Evolutionary conservation across 2,888 invertebrate genomes (phyloP).

Genomic region (Pammene aurita): DNA sequence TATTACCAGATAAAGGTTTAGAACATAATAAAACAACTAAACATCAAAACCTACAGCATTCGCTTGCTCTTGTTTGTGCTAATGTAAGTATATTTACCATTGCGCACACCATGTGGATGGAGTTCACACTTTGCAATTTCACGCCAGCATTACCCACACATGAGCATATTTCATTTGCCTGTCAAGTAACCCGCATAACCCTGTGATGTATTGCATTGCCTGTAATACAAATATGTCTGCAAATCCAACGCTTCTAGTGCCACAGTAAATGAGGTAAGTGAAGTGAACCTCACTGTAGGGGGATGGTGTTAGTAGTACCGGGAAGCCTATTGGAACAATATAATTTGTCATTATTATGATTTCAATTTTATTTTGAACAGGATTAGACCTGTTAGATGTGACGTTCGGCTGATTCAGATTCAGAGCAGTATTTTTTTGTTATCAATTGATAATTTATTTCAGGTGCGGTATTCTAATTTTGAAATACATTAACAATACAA

Average conservation of each 20-base stretch:
- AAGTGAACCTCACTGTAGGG: background rate
- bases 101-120: constrained; percentile 1
- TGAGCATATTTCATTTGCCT: constrained; percentile 40
- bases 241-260: constrained; percentile 15
- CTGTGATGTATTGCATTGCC: constrained; percentile 41
- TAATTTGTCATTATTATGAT: no score
- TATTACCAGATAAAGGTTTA: no score
- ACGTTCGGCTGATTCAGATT: no score
- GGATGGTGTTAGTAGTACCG: background rate
- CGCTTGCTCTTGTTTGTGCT: background rate
- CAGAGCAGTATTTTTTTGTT: no score
- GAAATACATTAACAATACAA: no score
- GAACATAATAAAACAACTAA: no score
- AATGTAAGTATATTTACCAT: background rate
- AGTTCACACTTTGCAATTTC: constrained; percentile 24
- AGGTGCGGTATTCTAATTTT: no score
- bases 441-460: no score
- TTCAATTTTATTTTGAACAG: no score
- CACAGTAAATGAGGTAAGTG: constrained; percentile 19
- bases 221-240: constrained; percentile 30
- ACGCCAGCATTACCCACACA: constrained; percentile 15
- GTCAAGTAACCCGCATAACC: constrained; percentile 33
- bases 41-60: no score
- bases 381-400: no score
- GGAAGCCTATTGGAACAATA: no score